Conservation (phyloP, 1,140 invertebrate genomes). For the Tetramorium simillimum region DNA sequence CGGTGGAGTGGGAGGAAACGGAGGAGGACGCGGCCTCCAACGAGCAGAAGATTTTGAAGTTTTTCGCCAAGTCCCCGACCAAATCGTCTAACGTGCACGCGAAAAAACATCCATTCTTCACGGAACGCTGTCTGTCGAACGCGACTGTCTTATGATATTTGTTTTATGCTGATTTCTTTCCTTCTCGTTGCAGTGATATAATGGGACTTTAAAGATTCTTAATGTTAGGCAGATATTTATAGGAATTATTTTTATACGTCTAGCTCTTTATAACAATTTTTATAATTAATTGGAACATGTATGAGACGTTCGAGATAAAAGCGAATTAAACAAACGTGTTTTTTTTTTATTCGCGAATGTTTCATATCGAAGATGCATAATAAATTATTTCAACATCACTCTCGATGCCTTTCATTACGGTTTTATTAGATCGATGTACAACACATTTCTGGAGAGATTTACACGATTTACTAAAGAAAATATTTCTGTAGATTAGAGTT, state of each 20-base stretch:
- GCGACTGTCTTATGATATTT: slow-evolving; percentile 72
- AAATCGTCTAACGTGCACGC: slow-evolving; percentile 59
- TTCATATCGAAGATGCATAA: neutral
- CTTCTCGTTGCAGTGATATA: neutral
- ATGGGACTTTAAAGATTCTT: neutral
- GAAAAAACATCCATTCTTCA: slow-evolving; percentile 80
- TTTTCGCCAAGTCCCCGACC: slow-evolving; percentile 72
- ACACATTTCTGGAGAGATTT: slow-evolving; percentile 48
- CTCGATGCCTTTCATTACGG: slow-evolving; percentile 1
- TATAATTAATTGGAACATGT: neutral
- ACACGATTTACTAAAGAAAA: slow-evolving; percentile 48
- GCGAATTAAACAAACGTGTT: neutral
- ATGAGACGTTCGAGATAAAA: slow-evolving; percentile 7
- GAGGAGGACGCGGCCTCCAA: slow-evolving; percentile 71
- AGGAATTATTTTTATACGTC: slow-evolving; percentile 4
- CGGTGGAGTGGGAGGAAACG: slow-evolving; percentile 91
- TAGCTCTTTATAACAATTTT: neutral
- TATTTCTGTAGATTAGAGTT: slow-evolving; percentile 11
- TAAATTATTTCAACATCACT: neutral
- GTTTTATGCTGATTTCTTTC: neutral
- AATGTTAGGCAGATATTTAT: neutral
- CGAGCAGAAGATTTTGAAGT: slow-evolving; percentile 79
- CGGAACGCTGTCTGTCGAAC: slow-evolving; percentile 77
- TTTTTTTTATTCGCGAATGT: too few species aligned
- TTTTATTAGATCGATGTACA: slow-evolving; percentile 63